Base-by-base conservation (phyloP, 2,113 vertebrate genomes). In the Ochotona princeps region DNA sequence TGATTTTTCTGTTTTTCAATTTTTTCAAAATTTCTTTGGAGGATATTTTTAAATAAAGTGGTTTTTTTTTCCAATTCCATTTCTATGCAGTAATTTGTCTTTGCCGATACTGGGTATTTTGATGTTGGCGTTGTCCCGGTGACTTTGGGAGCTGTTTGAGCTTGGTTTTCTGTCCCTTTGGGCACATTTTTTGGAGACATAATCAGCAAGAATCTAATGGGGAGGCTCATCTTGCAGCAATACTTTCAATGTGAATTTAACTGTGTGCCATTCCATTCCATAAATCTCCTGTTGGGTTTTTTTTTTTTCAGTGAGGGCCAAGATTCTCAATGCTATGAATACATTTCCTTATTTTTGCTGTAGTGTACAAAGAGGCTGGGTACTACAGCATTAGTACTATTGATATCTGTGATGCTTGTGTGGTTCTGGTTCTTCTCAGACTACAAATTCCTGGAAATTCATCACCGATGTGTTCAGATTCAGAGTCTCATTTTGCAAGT, bases 401-500 rank as follows among this genome's bases (percentile, higher is more conserved):
- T 54, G 20, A 89, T 20, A 8, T 35, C 65, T 21, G 25, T 65
- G 60, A 63, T 26, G 66, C 57, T 5, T 35, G 20, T 49, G 17
- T 8, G 78, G n/a, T 74, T 90, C 38, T 49, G 87, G 47, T 67
- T 70, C 9, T 57, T 65, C 15, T 18, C 75, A 70, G 44, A 81
- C 21, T 57, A 0, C 51, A 11, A 54, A 18, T 35, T 51, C 17
- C 14, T 17, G 63, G 38, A 20, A 3, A 2, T 51, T 90, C 87
- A 69, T 66, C 87, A 23, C 32, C 5, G 79, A 5, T 35, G 6
- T 49, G 32, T 84, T 57, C 65, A 80, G 49, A 66, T 57, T 69
- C 14, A 67, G 78, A 65, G 35, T 69, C 38, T 70, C 83, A 35
- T 28, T 72, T 95, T 74, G 69, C 79, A 78, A 95, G 18, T 49